phyloP scores from a whole-genome alignment of 2,888 invertebrate genomes.

The Athalia rosae region DNA sequence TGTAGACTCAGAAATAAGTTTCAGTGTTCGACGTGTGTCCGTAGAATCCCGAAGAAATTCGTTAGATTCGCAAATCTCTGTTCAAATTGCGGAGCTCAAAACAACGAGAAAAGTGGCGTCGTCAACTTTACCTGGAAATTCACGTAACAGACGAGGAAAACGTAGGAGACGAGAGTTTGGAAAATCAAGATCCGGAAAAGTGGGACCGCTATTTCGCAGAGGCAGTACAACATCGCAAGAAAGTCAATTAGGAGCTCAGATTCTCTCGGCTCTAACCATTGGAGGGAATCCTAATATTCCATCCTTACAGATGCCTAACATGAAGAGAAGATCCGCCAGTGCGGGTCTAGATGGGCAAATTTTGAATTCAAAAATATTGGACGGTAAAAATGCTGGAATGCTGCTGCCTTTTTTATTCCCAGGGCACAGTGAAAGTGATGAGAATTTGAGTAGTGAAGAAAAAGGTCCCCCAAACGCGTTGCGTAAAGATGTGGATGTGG shows the following conservation, averaged over 20 bases:
- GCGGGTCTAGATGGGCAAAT: constrained; percentile 74
- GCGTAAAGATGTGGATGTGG: constrained; percentile 59
- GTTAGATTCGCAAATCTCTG: constrained; percentile 89
- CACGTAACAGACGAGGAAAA: constrained; percentile 72
- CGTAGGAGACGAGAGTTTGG: constrained; percentile 69
- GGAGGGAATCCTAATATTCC: constrained; percentile 74
- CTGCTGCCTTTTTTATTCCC: constrained; percentile 75
- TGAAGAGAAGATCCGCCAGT: constrained; percentile 75
- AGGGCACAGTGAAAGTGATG: constrained; percentile 71
- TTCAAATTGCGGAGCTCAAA: constrained; percentile 89
- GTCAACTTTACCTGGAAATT: constrained; percentile 64
- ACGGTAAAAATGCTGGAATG: constrained; percentile 62
- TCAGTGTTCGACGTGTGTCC: constrained; percentile 87
- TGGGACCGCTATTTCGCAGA: constrained; percentile 68
- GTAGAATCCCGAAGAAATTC: constrained; percentile 92
- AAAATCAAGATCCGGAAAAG: constrained; percentile 69
- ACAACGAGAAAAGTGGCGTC: constrained; percentile 80
- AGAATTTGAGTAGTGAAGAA: constrained; percentile 66
- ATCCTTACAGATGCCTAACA: constrained; percentile 76
- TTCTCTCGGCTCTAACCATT: constrained; percentile 79
- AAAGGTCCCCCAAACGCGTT: constrained; percentile 48
- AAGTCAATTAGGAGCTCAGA: constrained; percentile 84
- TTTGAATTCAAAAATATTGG: constrained; percentile 61
- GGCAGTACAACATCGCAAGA: constrained; percentile 89
- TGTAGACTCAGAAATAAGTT: constrained; percentile 81